Evolutionary conservation across 2,797 vertebrate species (phyloP), one percentile per base, ranked within the genome.

Genomic region (Micropoecilia bifurca): DNA sequence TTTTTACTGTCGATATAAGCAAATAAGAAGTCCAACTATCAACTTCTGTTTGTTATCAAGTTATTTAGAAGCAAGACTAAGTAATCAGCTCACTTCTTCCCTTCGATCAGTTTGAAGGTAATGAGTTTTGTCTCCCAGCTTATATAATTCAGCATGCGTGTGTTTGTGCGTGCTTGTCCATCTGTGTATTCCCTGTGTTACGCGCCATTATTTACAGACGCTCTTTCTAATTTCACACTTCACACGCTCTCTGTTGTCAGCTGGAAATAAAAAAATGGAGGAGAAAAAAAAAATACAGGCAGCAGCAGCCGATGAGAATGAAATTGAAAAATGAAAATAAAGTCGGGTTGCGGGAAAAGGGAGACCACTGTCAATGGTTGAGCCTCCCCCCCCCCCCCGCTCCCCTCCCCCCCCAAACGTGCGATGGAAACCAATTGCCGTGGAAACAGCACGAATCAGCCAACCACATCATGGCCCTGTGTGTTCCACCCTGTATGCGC

Each of bases 191-290:
- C 86, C 81, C 87, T 1, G 86, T 87, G 88, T 93, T 92, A 87
- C 88, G 90, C 72, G 81, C 83, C 88, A 92, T 92, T 94, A 94
- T 94, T 94, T 93, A 95, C 93, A 93, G 92, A 87, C 93, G 81
- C 89, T 89, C 87, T 92, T 95, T 94, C 93, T 95, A 94, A 95
- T 95, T 95, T 95, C 93, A 95, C 94, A 95, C 94, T 93, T 94
- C 94, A 93, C 89, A 90, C 91, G 22, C 89, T 94, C 92, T 84
- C 93, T 93, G 94, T 93, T 90, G 91, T 93, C 85, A 73, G 82
- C 87, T 84, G 89, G 87, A 92, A 94, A 93, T 88, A 91, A 91
- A 92, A 91, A 92, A 93, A 92, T 81, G 87, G 90, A 89, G 92
- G 90, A 87, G 6, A 33, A 63, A 41, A 61, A n/a, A n/a, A 63